Evolutionary conservation across 2,888 invertebrate genomes (phyloP), one percentile per base, ranked within the genome.

Genomic region (Leptopilina syphax): DNA sequence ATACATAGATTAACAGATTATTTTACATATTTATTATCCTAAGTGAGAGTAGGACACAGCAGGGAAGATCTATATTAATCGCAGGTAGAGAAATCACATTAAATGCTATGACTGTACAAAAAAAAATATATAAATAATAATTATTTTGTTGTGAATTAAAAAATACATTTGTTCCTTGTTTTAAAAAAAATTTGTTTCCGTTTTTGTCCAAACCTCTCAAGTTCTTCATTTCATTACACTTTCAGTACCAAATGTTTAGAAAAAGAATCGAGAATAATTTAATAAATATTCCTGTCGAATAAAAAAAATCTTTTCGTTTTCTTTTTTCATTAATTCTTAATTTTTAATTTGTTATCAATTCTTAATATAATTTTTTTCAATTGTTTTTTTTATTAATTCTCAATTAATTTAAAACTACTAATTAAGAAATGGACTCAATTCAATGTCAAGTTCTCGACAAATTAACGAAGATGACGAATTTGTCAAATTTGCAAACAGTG

Each of bases 31-130:
- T 50, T 12, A 50, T 50, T 50, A 50, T 50, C 50, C 50, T 50
- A 50, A 0, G 9, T 50, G 3, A 2, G 50, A 60, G 60, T 18
- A 60, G 60, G 18, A 60, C 34, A 50, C 68, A 73, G 54, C 47
- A 81, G 80, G 78, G 80, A 81, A 79, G 80, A 81, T 77, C 78
- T 81, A 80, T 81, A 80, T 80, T 79, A 80, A 63, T 24, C 79
- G 76, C 77, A 68, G 76, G 76, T 81, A 57, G 63, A 78, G 79
- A 79, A 76, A 27, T 65, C 73, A 78, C 12, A 79, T 82, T 82
- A 82, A 81, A 83, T 81, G 81, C 81, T 82, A 77, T 57, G 50
- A 67, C 68, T 80, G 80, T 80, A 83, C 68, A 79, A 83, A 66
- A 54, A 78, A 44, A 44, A 41, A 41, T 41, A 65, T 79, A 80